Base-by-base conservation (phyloP, 2,797 vertebrate species). In the Erithacus rubecula region DNA sequence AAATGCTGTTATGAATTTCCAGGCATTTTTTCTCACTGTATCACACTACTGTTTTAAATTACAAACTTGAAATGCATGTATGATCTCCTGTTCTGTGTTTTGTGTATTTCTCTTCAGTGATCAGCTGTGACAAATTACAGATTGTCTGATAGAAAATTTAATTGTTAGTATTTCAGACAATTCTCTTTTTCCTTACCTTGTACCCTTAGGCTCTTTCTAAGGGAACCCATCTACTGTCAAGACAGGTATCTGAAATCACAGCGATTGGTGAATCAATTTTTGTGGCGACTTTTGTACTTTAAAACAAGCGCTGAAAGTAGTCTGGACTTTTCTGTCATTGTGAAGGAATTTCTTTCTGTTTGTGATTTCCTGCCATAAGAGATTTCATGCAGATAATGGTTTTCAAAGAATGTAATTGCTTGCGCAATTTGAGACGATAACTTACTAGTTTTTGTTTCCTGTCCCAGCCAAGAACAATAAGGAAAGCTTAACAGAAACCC, bases 381-480 rank as follows among this genome's bases (percentile, higher is more conserved):
- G 93, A 96, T 94, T 95, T 87, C 84, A 75, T 55, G 53, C 58
- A 95, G 92, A 95, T 96, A 96, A 94, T 87, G 47, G 58, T 89
- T 96, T 96, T 95, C 89, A 95, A 96, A 96, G 86, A 95, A 94
- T 89, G 84, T 29, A 83, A 89, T 89, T 70, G 30, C 86, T 96
- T 95, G 90, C 10, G 3, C 65, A 94, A 93, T 83, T 91, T 83
- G 75, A 91, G 68, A 83, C 0, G 23, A 92, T 92, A 95, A 71
- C 64, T 91, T 83, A 68, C 60, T 71, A 65, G 49, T 41, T 92
- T 95, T 91, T 51, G 53, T 80, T 95, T 95, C 90, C 90, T 80
- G 78, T 71, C 69, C 63, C 62, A 90, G 36, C 27, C 39, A 58
- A 80, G 83, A 95, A 94, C 83, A 95, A 93, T 93, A 87, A 91